Evolutionary conservation across 2,888 invertebrate genomes (phyloP), one percentile per base, ranked within the genome.

Genomic region (Pediacus dermestoides): DNA sequence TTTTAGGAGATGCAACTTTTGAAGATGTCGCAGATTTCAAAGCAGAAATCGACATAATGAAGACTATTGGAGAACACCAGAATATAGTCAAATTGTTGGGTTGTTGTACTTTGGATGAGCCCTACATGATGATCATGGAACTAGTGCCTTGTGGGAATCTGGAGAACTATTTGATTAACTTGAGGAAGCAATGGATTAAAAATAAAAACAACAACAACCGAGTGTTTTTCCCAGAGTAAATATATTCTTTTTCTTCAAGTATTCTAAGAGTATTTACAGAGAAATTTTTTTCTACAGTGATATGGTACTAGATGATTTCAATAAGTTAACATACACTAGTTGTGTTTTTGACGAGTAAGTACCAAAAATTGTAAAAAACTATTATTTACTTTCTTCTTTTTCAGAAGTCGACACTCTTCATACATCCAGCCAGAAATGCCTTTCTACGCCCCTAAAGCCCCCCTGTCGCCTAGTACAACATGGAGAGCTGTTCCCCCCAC

Each of bases 61-160:
- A 88, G 63, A 77, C 77, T 45, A 82, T 88, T 0, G 88, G 88
- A 85, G 23, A 23, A 0, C 89, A 90, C 66, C 76, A 78, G 9
- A 83, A 89, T 66, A 81, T 90, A 34, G 86, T 90, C n/a, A 72
- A 77, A 4, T 66, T 87, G 42, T 57, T 88, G 1, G 89, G 82
- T 1, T 89, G 86, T 53, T 88, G 88, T 55, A 85, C 85, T 0
- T 66, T 74, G 10, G 70, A 75, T 0, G 70, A 78, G 13, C 88
- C 89, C 0, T 76, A 81, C 30, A 77, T 85, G 43, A 82, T 88
- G 47, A 70, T 90, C 4, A 76, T 90, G 67, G 89, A 90, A 60
- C 87, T 82, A 58, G 82, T 87, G 7, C 81, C 86, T 0, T 78
- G 83, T 45, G 89, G 89, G 0, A 86, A 88, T 59, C 70, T 90